Conservation (phyloP, 2,113 vertebrate species). For the Actenoides hombroni region DNA sequence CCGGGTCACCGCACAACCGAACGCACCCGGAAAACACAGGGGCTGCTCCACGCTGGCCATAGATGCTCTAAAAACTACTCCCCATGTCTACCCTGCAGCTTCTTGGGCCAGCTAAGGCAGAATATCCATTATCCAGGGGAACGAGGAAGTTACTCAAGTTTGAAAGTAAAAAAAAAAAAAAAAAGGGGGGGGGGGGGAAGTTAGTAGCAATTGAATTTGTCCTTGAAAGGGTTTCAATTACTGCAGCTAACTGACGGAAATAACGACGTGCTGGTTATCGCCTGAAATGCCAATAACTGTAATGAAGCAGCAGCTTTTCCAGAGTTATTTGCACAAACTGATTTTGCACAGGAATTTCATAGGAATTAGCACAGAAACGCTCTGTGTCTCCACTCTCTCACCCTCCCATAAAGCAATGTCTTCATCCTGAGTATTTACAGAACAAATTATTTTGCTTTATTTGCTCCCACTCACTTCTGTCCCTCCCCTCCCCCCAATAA, state of each 20-base stretch:
- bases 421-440: not conserved
- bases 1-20: fast-evolving
- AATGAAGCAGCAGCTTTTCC: not conserved
- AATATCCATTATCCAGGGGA: not conserved
- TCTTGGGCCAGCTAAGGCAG: not conserved
- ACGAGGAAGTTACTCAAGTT: not conserved
- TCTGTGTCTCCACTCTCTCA: too few species aligned
- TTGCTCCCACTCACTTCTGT: not conserved
- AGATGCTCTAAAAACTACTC: not conserved
- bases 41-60: not conserved
- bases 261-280: not conserved
- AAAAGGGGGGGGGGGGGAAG: not conserved
- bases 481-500: not conserved
- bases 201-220: not conserved
- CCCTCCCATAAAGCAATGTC: not conserved
- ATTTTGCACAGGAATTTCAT: not conserved
- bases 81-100: fast-evolving
- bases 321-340: constrained; percentile 6
- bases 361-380: not conserved
- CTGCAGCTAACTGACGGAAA: not conserved
- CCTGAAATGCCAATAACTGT: not conserved
- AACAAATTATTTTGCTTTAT: not conserved
- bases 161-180: not conserved
- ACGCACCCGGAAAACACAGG: not conserved
- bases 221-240: not conserved